Evolutionary conservation across 2,888 invertebrate species (phyloP), one percentile per base, ranked within the genome.

Genomic region (Lacanobia wlatinum): DNA sequence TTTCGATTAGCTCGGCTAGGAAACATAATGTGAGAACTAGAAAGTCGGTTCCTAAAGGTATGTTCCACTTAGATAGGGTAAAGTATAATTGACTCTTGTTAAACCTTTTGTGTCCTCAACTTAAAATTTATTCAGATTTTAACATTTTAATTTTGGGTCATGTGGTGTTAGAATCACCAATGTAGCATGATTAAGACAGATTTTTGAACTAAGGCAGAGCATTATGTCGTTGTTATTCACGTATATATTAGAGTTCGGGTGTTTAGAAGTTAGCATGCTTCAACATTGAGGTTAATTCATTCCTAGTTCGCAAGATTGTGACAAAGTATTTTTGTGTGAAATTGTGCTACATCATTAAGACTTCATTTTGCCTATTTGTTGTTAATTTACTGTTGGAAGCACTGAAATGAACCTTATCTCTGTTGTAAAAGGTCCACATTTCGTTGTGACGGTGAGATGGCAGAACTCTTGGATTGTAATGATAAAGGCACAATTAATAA

Each of bases 1-100:
- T 91, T 0, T 68, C 84, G 7, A 60, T 90, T 58, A 83, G 89
- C 52, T 94, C 96, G 0, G 94, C 92, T 18, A 95, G 93, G 78
- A 94, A 93, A 78, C 86, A 90, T 46, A 89, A 85, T 76, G 80
- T 87, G 8, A 92, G 90, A 78, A 71, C 86, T 14, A 90, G 89
- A 56, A 93, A 90, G 73, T 84, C 83, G 68, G 80, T 81, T 38
- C 71, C 85, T 5, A 92, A 90, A 74, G 86, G 86, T 55, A 82
- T 85, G 63, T 90, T 87, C 82, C 90, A 92, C 38, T 85, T 90
- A 63, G 91, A 92, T 58, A 90, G 88, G 82, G 86, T 87, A 73
- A 90, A 87, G 82, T 87, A 89, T 71, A 86, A 87, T 78, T 87
- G 83, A 81, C 68, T 73, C 38, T 34, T 60, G 56, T 10, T 50